A percentile compares a stretch with the other conserved stretches of the same genome.
These are phyloP conservation scores for Nemapogon koenigi DNA, from an alignment of 2,888 invertebrate genomes.

Conservation along the genomic window DNA sequence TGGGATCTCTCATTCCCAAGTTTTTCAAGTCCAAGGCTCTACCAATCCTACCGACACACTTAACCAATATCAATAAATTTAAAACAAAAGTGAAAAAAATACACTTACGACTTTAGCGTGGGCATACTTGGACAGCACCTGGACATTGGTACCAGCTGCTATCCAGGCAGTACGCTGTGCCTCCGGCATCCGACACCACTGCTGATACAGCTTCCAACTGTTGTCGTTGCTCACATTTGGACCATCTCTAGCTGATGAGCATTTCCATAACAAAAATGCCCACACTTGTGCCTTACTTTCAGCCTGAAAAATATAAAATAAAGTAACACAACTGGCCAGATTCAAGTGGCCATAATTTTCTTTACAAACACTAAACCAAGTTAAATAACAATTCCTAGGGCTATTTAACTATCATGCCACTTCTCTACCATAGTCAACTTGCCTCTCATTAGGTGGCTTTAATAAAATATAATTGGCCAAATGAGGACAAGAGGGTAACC, in stretches of 20 bases:
- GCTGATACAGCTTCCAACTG: slow-evolving; percentile 83
- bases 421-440: no score
- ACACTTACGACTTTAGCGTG: slow-evolving; percentile 71
- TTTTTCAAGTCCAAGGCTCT: no score
- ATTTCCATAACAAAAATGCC: slow-evolving; percentile 85
- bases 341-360: no score
- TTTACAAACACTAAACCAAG: no score
- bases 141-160: slow-evolving; percentile 78
- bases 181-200: slow-evolving; percentile 82
- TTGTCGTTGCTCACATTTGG: slow-evolving; percentile 60
- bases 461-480: no score
- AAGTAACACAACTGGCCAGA: no score
- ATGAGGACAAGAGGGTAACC: no score
- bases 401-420: no score
- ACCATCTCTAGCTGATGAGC: slow-evolving; percentile 47
- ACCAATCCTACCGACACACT: not conserved
- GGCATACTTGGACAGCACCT: slow-evolving; percentile 71
- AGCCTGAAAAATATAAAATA: slow-evolving; percentile 50
- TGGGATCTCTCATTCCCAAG: no score
- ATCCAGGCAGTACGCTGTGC: slow-evolving; percentile 80
- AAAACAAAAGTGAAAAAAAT: not conserved
- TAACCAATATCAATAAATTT: not conserved
- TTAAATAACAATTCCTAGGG: no score
- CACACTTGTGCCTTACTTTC: slow-evolving; percentile 85
- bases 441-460: no score